phyloP scores from a whole-genome alignment of 2,113 vertebrate genomes.

The Microcebus lehilahytsara region DNA sequence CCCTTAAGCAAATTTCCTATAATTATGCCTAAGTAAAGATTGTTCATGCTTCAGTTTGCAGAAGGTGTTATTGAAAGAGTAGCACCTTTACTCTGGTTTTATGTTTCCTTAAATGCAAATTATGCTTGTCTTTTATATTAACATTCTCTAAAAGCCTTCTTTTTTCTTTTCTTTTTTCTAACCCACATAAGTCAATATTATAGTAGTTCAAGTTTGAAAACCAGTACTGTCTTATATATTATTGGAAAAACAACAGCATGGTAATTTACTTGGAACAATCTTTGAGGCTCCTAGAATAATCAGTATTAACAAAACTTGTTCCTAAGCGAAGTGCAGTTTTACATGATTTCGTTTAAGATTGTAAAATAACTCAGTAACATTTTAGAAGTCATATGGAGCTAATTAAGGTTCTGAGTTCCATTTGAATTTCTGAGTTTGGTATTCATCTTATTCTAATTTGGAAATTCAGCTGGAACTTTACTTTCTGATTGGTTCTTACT shows the following conservation, averaged over 20 bases:
- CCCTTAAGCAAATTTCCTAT: conserved; percentile 18
- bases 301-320: conserved; percentile 43
- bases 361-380: conserved; percentile 56
- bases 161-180: conserved; percentile 18
- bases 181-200: conserved; percentile 53
- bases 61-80: neutral
- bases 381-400: conserved; percentile 15
- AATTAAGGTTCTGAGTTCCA: conserved; percentile 55
- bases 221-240: neutral
- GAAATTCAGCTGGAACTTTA: neutral
- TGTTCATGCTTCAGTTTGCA: neutral
- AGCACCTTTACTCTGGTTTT: conserved; percentile 42
- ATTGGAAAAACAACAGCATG: neutral
- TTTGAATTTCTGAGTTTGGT: conserved; percentile 43
- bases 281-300: neutral
- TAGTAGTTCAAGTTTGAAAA: conserved; percentile 59
- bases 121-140: conserved; percentile 57
- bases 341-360: neutral
- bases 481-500: conserved; percentile 13
- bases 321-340: conserved; percentile 47
- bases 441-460: conserved; percentile 10
- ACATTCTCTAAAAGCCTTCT: conserved; percentile 50
- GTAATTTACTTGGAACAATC: neutral
- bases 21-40: neutral
- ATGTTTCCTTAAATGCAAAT: conserved; percentile 35